Percentiles rank a stretch among this genome's conserved stretches.
phyloP scores from a whole-genome alignment of 2,888 invertebrate species.

The Standfussiana lucernea region DNA sequence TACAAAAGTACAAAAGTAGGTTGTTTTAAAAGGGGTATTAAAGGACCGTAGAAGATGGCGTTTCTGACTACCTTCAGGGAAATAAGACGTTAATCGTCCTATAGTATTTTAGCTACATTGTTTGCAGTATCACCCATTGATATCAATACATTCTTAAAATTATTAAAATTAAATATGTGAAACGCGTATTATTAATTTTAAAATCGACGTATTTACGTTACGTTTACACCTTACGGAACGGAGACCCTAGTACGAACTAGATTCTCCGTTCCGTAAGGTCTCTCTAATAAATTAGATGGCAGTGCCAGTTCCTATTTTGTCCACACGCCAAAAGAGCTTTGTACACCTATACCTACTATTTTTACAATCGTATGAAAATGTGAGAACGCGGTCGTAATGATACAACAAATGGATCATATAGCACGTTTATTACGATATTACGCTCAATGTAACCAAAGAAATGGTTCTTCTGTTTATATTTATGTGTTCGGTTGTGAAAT shows the following conservation, averaged over 20 bases:
- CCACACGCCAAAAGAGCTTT: neutral
- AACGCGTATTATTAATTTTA: too few relatives aligned
- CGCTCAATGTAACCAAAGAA: slow-evolving; percentile 44
- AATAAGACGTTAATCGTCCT: neutral
- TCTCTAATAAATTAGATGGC: neutral
- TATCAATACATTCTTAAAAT: too few relatives aligned
- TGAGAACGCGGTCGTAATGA: slow-evolving; percentile 45
- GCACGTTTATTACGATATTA: slow-evolving; percentile 40
- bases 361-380: slow-evolving; percentile 28
- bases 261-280: too few relatives aligned
- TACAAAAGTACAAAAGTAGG: too few relatives aligned
- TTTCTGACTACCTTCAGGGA: neutral
- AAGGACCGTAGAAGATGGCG: neutral
- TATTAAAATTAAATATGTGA: too few relatives aligned
- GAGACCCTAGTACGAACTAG: too few relatives aligned
- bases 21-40: neutral
- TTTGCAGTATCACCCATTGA: too few relatives aligned
- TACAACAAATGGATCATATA: slow-evolving; percentile 43
- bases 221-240: too few relatives aligned
- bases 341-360: slow-evolving; percentile 1
- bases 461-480: slow-evolving; percentile 23
- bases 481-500: slow-evolving; percentile 19
- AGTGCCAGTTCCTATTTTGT: neutral
- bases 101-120: too few relatives aligned
- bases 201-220: too few relatives aligned